These are phyloP conservation scores for Hylia prasina DNA, from an alignment of 2,113 vertebrate species.

Conservation along the genomic window DNA sequence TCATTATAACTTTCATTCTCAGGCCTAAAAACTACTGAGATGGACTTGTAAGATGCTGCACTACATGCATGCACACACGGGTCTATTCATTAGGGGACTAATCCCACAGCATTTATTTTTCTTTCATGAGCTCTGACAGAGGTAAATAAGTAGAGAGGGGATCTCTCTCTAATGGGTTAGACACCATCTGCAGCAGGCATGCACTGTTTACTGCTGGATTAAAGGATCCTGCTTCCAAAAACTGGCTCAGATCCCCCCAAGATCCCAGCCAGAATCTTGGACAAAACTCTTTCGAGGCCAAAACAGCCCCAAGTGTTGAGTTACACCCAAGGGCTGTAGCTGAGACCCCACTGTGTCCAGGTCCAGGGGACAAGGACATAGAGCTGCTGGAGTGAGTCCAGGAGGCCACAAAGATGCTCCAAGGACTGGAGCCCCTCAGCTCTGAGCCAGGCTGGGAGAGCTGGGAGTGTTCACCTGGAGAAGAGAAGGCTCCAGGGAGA, in stretches of 20 bases:
- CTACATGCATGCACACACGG: neutral
- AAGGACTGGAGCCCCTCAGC: neutral
- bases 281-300: neutral
- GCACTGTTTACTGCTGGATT: neutral
- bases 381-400: neutral
- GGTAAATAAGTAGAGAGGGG: neutral
- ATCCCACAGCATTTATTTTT: neutral
- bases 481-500: neutral
- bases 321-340: neutral
- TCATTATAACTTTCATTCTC: conserved; percentile 74
- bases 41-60: conserved; percentile 50
- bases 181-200: neutral
- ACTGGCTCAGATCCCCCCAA: neutral
- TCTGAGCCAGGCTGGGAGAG: neutral
- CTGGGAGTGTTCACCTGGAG: neutral
- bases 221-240: neutral
- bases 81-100: neutral
- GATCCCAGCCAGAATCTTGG: neutral
- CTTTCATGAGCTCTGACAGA: neutral
- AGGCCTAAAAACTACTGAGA: conserved; percentile 57
- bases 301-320: neutral
- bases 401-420: rapidly evolving
- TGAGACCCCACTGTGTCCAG: neutral
- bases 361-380: neutral
- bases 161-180: neutral